These are phyloP conservation scores for Microcebus jonahi DNA, from an alignment of 2,113 vertebrate genomes.

Conservation along the genomic window DNA sequence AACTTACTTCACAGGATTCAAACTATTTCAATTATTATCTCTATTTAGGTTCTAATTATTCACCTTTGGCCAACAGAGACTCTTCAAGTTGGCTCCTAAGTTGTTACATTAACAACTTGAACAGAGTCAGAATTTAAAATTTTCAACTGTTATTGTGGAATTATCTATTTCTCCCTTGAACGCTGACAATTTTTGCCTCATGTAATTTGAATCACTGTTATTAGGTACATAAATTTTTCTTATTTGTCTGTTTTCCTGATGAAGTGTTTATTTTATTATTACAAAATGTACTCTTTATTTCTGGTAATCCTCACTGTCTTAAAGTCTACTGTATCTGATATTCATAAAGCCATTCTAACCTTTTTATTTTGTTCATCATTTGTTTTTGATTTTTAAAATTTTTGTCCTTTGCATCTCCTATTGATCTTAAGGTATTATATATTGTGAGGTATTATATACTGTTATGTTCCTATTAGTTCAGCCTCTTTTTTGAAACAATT, in stretches of 20 bases:
- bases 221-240: not conserved
- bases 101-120: not conserved
- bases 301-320: not conserved
- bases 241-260: not conserved
- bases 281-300: not conserved
- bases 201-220: not conserved
- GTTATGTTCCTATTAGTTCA: not conserved
- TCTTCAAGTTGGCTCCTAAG: not conserved
- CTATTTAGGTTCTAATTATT: not conserved
- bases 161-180: not conserved
- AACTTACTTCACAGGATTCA: not conserved
- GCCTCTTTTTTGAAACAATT: constrained; percentile 27
- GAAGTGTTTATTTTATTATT: not conserved
- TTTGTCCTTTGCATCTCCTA: not conserved
- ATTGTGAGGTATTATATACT: too few relatives aligned
- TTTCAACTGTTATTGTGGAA: not conserved
- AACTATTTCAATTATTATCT: not conserved
- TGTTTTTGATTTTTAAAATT: not conserved
- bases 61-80: not conserved
- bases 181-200: not conserved
- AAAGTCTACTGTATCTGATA: not conserved
- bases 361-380: not conserved
- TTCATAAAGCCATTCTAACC: not conserved
- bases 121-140: not conserved
- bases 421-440: not conserved